Conservation (phyloP, 2,797 vertebrate species). For the Oophaga sylvatica region DNA sequence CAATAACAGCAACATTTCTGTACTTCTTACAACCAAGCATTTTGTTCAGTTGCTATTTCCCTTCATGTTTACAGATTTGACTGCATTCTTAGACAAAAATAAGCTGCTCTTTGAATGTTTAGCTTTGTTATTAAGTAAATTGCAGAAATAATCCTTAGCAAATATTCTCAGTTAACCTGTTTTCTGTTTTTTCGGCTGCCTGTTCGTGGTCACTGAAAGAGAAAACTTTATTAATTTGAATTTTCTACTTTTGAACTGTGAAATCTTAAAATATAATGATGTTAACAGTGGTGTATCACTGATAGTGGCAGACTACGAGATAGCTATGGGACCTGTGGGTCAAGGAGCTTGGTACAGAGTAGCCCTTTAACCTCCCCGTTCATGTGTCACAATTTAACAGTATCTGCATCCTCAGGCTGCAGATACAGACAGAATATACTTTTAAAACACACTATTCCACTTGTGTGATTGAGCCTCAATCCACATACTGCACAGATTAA, state of each 20-base stretch:
- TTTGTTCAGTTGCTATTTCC: conserved; percentile 20
- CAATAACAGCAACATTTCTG: conserved; percentile 24
- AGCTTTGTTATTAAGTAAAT: conserved; percentile 27
- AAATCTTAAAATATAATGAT: not conserved
- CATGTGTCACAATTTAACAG: too few relatives aligned
- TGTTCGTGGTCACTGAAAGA: not conserved
- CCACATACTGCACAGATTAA: too few relatives aligned
- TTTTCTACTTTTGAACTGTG: not conserved
- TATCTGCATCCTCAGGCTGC: too few relatives aligned
- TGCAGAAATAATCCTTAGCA: conserved; percentile 29
- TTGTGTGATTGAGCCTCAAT: too few relatives aligned
- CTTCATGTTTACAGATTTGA: conserved; percentile 25
- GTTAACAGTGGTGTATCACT: too few relatives aligned
- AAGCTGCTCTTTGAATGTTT: conserved; percentile 40
- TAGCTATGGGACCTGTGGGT: too few relatives aligned
- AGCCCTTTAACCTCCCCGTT: too few relatives aligned
- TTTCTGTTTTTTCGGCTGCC: conserved; percentile 2
- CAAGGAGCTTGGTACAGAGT: too few relatives aligned
- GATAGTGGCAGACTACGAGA: too few relatives aligned
- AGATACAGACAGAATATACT: too few relatives aligned
- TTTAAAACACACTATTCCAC: too few relatives aligned
- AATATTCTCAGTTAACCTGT: conserved; percentile 21
- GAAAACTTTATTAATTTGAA: not conserved
- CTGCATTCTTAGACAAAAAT: conserved; percentile 21
- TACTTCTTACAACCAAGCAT: conserved; percentile 1